phyloP scores from a whole-genome alignment of 2,888 invertebrate genomes.

The Arge pagana region DNA sequence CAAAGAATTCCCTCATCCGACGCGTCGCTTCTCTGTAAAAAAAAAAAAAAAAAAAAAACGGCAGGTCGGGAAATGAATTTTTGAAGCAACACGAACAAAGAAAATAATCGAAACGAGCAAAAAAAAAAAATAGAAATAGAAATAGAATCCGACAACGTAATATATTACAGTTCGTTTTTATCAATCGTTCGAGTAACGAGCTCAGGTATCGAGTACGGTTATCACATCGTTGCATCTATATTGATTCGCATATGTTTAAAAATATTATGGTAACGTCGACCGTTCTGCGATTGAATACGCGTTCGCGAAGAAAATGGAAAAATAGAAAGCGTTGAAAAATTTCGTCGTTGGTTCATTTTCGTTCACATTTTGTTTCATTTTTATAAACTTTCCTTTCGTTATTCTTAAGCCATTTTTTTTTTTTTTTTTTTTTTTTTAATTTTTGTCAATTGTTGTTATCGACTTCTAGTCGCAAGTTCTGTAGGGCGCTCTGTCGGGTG shows the following conservation, averaged over 20 bases:
- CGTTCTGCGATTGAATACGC: constrained; percentile 2
- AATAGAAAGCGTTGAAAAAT: too few relatives aligned
- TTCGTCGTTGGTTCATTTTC: background rate
- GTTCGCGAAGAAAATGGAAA: too few relatives aligned
- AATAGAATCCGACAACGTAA: background rate
- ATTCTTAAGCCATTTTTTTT: constrained; percentile 15
- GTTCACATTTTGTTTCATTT: constrained; percentile 9
- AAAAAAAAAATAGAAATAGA: background rate
- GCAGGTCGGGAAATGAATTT: background rate
- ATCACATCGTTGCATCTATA: constrained; percentile 43
- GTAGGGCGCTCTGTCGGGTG: too few relatives aligned
- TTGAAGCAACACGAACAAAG: background rate
- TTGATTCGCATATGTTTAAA: constrained; percentile 19
- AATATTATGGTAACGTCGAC: constrained; percentile 3
- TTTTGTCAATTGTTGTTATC: constrained; percentile 11
- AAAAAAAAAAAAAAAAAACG: constrained; percentile 3
- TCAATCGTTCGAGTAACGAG: constrained; percentile 22
- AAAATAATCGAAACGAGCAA: background rate
- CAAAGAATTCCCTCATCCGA: too few relatives aligned
- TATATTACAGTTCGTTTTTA: background rate
- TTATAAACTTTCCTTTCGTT: constrained; percentile 11
- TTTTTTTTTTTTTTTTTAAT: constrained; percentile 17
- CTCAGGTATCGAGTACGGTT: constrained; percentile 39
- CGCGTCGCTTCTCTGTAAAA: background rate
- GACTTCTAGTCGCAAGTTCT: too few relatives aligned